A percentile compares a stretch with the other conserved stretches of the same genome.
Evolutionary conservation across 1,140 invertebrate genomes (phyloP).

Genomic region (Berghia stephanieae): DNA sequence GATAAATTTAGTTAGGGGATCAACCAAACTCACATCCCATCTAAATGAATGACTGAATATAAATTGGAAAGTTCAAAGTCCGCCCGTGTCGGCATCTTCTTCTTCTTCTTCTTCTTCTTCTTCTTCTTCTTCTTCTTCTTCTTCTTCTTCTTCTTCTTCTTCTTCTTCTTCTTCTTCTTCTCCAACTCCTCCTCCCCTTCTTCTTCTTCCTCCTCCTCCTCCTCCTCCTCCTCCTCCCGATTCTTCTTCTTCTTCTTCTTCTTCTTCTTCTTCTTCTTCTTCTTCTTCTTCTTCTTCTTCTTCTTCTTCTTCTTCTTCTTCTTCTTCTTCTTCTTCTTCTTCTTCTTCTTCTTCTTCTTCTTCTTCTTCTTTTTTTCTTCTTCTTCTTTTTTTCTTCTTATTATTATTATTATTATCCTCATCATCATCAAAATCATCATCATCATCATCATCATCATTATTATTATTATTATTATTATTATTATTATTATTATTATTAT

Average conservation of each 20-base stretch:
- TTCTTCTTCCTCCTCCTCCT: conserved; percentile 24
- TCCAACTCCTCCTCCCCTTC: background rate
- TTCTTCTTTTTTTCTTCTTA: background rate
- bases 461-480: background rate
- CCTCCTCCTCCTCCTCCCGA: conserved; percentile 18
- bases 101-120: background rate
- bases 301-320: background rate
- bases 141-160: conserved; percentile 20
- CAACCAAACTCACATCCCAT: too few relatives aligned
- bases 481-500: background rate
- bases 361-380: background rate
- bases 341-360: conserved; percentile 1
- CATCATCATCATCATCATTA: too few relatives aligned
- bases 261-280: conserved; percentile 13
- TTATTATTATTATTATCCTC: too few relatives aligned
- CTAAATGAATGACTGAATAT: too few relatives aligned
- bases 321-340: background rate
- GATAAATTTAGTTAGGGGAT: too few relatives aligned
- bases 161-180: background rate
- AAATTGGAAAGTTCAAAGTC: too few relatives aligned
- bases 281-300: background rate
- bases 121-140: background rate
- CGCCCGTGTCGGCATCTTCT: too few relatives aligned
- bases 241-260: background rate
- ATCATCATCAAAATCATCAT: too few relatives aligned